A percentile compares a stretch with the other conserved stretches of the same genome.
phyloP scores from a whole-genome alignment of 2,888 invertebrate genomes.

The Phlogophora meticulosa region DNA sequence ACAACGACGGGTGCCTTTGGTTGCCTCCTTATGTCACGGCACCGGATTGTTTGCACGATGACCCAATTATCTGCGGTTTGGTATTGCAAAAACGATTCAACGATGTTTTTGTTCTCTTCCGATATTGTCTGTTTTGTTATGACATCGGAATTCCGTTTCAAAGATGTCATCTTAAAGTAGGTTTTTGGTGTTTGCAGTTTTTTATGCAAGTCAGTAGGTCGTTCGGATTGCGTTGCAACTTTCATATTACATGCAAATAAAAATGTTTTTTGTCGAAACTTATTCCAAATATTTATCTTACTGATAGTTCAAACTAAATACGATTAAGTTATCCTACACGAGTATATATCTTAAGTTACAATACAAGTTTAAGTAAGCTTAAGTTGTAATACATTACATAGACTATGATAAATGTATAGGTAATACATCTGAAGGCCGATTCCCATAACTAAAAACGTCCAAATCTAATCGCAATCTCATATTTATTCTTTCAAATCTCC shows the following conservation, averaged over 20 bases:
- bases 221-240: conserved; percentile 12
- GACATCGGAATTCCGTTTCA: conserved; percentile 46
- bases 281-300: too few relatives aligned
- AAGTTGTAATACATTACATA: too few relatives aligned
- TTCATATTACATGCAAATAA: neutral
- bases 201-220: conserved; percentile 34
- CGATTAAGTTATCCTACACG: too few relatives aligned
- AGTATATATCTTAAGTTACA: too few relatives aligned
- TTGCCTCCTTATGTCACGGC: conserved; percentile 54
- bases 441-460: too few relatives aligned
- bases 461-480: too few relatives aligned
- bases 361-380: too few relatives aligned
- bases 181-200: conserved; percentile 24
- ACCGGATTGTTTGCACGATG: conserved; percentile 49
- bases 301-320: too few relatives aligned
- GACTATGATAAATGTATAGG: too few relatives aligned
- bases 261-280: too few relatives aligned
- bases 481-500: too few relatives aligned
- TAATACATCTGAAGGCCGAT: too few relatives aligned
- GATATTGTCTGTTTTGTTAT: conserved; percentile 43
- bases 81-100: conserved; percentile 49
- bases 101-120: conserved; percentile 31
- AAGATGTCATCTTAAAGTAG: conserved; percentile 47
- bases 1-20: conserved; percentile 13
- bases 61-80: conserved; percentile 34